Evolutionary conservation across 1,140 invertebrate species (phyloP), one percentile per base, ranked within the genome.

Genomic region (Megalonaias nervosa): DNA sequence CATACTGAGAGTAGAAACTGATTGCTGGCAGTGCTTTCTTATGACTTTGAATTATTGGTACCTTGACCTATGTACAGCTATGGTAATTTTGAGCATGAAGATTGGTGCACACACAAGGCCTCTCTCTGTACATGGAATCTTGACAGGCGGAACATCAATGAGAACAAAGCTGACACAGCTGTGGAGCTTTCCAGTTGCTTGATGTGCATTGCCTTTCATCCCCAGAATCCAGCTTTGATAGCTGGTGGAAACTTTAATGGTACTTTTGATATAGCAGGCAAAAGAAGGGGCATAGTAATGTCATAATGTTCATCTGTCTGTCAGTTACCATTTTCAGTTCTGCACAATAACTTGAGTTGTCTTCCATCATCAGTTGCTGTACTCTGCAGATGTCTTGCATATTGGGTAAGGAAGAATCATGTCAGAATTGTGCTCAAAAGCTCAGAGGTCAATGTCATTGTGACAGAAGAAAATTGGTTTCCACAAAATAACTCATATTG

Each of bases 201-300:
- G 14, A 90, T 90, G 85, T 88, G 86, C 80, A 69, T 91, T 11
- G 86, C 90, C 11, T 90, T 88, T 72, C 90, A 91, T 80, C 90
- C 90, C 5, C 85, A 85, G 48, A 86, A 91, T 66, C 90, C 90
- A 23, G 89, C 88, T 12, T 82, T 85, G 65, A 79, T 91, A 60
- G 90, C 80, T 64, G 90, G 88, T 13, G 90, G 90, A 68, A 91
- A 85, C 17, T 91, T 90, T 70, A 90, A 90, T 82, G 90, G 90
- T 91, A 71, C 77, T 72, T 38, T n/a, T 62, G 9, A 13, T 74
- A 23, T 48, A 11, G 6, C 38, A 6, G 11, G 38, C 38, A 48
- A 17, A 17, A 23, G 12, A n/a, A 9, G 14, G 9, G 13, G 23
- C 4, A n/a, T 62, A 62, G 0, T 62, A 6, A 48, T 48, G 38